Evolutionary conservation across 2,888 invertebrate genomes (phyloP), one percentile per base, ranked within the genome.

Genomic region (Dendrolimus houi): DNA sequence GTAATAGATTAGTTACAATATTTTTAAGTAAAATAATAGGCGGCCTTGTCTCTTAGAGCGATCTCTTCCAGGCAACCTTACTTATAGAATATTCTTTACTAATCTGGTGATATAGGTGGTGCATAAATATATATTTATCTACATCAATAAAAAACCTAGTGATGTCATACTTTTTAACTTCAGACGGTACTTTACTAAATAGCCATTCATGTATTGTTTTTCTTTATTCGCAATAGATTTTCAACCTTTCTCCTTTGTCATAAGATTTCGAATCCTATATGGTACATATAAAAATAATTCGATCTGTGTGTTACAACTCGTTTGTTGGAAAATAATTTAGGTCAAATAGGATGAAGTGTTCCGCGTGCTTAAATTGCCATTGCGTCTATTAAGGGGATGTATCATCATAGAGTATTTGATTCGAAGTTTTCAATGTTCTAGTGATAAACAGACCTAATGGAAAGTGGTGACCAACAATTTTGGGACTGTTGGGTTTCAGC

Each of bases 271-370:
- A 47, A 47, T 12, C 9, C 47, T 9, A 6, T 47, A 10, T 47
- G 2, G 9, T 9, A 9, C 9, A 2, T 47, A 47, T 47, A 12
- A 47, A 47, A 64, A 64, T 66, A 62, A 63, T 63, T 60, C 14
- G 58, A 63, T 65, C 52, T 47, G 29, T 6, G 29, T 29, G 29
- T 29, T 3, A 29, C 29, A 29, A 29, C 29, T 12, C 47, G 12
- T 9, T 47, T 47, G 54, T 60, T 58, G 54, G 55, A 57, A 59
- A 56, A 53, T 56, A 55, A 81, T 77, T 72, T 77, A 70, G 81
- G 81, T 81, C 80, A 80, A 73, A 77, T 67, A 65, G 58, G 67
- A 67, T 66, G 62, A 67, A 69, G 65, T 72, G 70, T 75, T 74
- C 69, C 71, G 69, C 66, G 64, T 64, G 60, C 63, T 57, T 62